Evolutionary conservation across 1,140 invertebrate species (phyloP), one percentile per base, ranked within the genome.

Genomic region (Ips nitidus): DNA sequence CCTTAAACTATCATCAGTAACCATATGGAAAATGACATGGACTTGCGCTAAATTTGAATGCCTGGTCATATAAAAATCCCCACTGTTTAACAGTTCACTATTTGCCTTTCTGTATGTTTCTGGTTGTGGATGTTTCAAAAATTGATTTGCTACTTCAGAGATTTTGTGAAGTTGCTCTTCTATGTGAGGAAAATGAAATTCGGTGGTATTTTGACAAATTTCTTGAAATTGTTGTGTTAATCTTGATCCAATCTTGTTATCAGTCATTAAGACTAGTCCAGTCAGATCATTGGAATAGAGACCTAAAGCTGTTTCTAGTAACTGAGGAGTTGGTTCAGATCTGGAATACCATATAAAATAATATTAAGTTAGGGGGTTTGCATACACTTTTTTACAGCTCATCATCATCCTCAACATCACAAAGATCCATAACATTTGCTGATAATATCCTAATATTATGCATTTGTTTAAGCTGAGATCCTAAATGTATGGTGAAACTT

Each of bases 391-490:
- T 22, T 70, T 75, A 82, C 81, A 79, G 75, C 79, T 85, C 83
- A 73, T 88, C 85, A 47, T 82, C 83, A 67, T 85, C 84, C 71
- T 85, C 84, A 7, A 86, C 82, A 52, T 87, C 84, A 80, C 95
- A 97, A 70, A 98, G 86, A 77, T 97, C 93, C 72, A 97, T 85
- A 41, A 93, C 86, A 82, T 96, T 89, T 6, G 90, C 90, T 71
- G 93, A 91, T 4, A 98, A 83, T 63, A 99, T 89, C 59, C 97
- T 85, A 72, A 98, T 91, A 82, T 99, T 99, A 81, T 99, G 96
- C 85, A 96, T 98, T 78, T 98, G 95, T 83, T 99, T 99, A 82
- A 99, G 87, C 83, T 99, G 97, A 2, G 95, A 95, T 67, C 97
- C 97, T 65, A 98, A 84, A 84, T 98, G 95, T 75, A 98, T 98